These are phyloP conservation scores for Planococcus citri DNA, from an alignment of 1,140 invertebrate species.

Conservation along the genomic window DNA sequence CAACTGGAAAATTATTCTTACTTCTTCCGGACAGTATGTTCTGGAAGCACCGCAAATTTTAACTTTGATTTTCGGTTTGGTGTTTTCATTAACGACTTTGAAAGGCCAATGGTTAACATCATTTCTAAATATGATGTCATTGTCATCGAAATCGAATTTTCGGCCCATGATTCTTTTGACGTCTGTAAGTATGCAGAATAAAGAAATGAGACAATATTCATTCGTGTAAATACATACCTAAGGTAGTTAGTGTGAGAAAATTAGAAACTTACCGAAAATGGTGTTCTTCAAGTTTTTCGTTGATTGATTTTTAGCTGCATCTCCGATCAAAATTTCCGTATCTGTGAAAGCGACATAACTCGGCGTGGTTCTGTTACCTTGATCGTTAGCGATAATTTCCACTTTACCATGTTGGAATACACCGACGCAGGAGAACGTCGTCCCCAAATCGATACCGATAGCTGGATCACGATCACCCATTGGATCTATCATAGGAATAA, in stretches of 20 bases:
- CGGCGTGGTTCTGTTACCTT: slow-evolving; percentile 93
- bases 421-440: slow-evolving; percentile 19
- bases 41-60: slow-evolving; percentile 84
- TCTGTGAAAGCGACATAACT: slow-evolving; percentile 96
- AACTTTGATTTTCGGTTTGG: slow-evolving; percentile 78
- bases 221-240: slow-evolving; percentile 23
- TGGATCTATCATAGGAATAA: too few species aligned
- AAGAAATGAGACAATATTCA: slow-evolving; percentile 21
- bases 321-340: slow-evolving; percentile 89
- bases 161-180: slow-evolving; percentile 50
- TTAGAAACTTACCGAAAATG: slow-evolving; percentile 62
- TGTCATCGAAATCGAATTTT: slow-evolving; percentile 51
- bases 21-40: slow-evolving; percentile 81
- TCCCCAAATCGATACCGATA: slow-evolving; percentile 26
- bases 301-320: slow-evolving; percentile 92
- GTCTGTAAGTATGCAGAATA: slow-evolving; percentile 32
- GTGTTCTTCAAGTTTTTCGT: slow-evolving; percentile 93
- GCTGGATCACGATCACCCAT: too few species aligned
- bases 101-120: slow-evolving; percentile 99
- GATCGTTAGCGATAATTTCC: slow-evolving; percentile 95
- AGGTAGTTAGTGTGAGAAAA: neutral
- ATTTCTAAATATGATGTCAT: slow-evolving; percentile 73
- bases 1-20: slow-evolving; percentile 39
- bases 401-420: slow-evolving; percentile 38
- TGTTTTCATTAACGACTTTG: slow-evolving; percentile 68